These are phyloP conservation scores for Chlorops oryzae DNA, from an alignment of 1,140 invertebrate genomes.

Conservation along the genomic window DNA sequence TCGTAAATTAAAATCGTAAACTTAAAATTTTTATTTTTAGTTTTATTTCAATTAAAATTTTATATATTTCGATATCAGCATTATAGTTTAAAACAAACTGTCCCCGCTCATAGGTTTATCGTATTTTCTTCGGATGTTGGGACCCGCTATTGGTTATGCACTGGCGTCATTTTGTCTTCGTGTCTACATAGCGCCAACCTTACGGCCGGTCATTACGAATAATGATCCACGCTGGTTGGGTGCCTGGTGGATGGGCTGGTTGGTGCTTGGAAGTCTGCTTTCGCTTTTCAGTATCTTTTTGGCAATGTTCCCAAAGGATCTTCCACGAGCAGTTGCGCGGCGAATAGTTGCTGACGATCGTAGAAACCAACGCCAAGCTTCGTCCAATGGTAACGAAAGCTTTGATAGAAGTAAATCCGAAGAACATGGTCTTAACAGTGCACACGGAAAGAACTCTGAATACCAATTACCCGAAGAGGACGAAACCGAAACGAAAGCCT, in stretches of 20 bases:
- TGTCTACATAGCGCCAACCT: conserved; percentile 61
- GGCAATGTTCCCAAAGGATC: conserved; percentile 59
- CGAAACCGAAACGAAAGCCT: conserved; percentile 40
- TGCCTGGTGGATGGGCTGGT: conserved; percentile 76
- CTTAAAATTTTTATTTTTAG: too few species aligned
- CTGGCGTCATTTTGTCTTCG: conserved; percentile 63
- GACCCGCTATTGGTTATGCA: conserved; percentile 65
- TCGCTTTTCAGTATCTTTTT: conserved; percentile 59
- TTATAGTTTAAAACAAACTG: too few species aligned
- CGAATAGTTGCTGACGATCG: conserved; percentile 48
- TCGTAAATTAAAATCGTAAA: too few species aligned
- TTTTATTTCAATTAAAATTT: background rate
- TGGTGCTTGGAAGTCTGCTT: conserved; percentile 60
- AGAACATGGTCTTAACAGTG: conserved; percentile 26
- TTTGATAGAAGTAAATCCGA: conserved; percentile 22
- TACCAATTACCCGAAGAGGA: conserved; percentile 12
- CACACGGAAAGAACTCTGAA: conserved; percentile 24
- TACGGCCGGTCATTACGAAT: conserved; percentile 62
- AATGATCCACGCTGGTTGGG: conserved; percentile 70
- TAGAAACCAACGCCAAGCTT: conserved; percentile 18
- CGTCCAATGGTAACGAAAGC: background rate
- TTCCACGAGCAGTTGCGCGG: conserved; percentile 57
- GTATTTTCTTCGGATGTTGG: conserved; percentile 64
- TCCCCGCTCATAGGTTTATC: conserved; percentile 54
- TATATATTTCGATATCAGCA: background rate